phyloP scores from a whole-genome alignment of 2,113 vertebrate genomes.

The Ptilonorhynchus violaceus region DNA sequence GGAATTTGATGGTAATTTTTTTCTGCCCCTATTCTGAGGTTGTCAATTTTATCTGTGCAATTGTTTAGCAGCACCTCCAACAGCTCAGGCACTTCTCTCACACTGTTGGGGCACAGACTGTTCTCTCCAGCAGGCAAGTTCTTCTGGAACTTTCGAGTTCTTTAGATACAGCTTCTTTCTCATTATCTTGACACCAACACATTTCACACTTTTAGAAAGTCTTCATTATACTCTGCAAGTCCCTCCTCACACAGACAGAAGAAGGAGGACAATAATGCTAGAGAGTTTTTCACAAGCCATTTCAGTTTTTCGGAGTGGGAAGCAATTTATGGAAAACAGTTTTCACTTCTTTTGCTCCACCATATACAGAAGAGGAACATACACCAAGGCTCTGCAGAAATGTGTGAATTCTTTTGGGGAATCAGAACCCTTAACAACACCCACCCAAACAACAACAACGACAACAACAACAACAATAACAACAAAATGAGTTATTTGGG shows the following conservation, averaged over 20 bases:
- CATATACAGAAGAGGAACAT: background rate
- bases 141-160: background rate
- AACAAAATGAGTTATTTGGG: background rate
- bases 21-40: background rate
- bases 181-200: background rate
- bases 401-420: background rate
- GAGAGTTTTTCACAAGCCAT: background rate
- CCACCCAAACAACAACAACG: background rate
- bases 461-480: background rate
- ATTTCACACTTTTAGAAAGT: background rate
- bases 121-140: background rate
- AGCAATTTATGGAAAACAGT: background rate
- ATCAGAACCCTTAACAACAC: background rate
- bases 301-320: background rate
- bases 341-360: background rate
- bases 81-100: background rate
- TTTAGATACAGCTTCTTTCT: background rate
- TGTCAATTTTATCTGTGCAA: background rate
- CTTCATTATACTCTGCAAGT: background rate
- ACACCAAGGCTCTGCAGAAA: background rate
- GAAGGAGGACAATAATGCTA: background rate
- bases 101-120: background rate
- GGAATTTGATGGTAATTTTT: background rate
- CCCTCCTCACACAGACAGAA: background rate
- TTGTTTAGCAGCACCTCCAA: background rate